These are phyloP conservation scores for Blastomussa wellsi DNA, from an alignment of 92 coral and sea anemone species.

Conservation along the genomic window DNA sequence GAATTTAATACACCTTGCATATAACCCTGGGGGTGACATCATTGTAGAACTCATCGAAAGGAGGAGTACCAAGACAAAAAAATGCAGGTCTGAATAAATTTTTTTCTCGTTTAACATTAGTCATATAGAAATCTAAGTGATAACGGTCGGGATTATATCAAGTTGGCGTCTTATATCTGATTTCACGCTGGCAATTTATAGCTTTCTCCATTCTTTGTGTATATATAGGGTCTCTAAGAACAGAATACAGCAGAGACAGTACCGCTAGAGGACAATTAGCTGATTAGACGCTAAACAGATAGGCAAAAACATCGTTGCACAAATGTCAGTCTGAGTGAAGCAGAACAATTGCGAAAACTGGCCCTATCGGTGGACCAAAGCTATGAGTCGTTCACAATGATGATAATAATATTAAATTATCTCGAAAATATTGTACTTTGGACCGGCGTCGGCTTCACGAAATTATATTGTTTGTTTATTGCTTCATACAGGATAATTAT, in stretches of 20 bases:
- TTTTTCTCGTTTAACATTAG: background rate
- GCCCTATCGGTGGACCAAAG: too few relatives aligned
- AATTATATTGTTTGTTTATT: background rate
- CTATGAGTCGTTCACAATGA: too few relatives aligned
- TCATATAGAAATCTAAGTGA: background rate
- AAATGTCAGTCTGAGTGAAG: background rate
- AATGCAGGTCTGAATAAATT: background rate
- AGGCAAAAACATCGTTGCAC: background rate
- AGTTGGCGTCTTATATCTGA: conserved; percentile 9
- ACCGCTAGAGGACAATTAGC: background rate
- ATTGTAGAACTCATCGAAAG: background rate
- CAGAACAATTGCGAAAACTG: too few relatives aligned
- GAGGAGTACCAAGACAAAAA: background rate
- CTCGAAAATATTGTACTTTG: background rate
- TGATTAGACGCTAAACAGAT: background rate
- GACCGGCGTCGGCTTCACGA: background rate
- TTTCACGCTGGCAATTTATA: background rate
- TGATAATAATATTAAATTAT: background rate
- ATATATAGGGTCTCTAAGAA: too few relatives aligned
- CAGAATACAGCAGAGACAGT: background rate
- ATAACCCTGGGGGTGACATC: background rate
- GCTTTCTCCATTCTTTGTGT: background rate
- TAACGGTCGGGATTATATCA: background rate
- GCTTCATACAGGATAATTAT: background rate
- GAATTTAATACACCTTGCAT: too few relatives aligned